Conservation (phyloP, 2,888 invertebrate species). For the Bombyx huttoni region DNA sequence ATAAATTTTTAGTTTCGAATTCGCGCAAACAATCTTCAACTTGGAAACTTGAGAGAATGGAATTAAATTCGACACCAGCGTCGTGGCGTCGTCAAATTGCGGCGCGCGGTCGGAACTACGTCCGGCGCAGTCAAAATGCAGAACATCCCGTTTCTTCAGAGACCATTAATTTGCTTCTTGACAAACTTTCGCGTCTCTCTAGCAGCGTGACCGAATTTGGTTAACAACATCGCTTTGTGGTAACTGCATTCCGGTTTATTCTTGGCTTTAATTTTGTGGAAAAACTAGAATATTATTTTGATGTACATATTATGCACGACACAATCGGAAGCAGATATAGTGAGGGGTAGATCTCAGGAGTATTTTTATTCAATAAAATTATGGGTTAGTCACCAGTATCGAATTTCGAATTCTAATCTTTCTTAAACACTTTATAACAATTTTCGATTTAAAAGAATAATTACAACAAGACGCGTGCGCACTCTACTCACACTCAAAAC, state of each 20-base stretch:
- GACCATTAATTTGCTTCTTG: constrained; percentile 42
- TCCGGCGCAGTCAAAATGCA: constrained; percentile 13
- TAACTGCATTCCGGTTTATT: constrained; percentile 1
- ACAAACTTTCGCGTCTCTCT: constrained; percentile 31
- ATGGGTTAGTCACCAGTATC: no score
- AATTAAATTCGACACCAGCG: constrained; percentile 17
- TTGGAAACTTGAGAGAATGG: background rate
- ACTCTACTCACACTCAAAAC: no score
- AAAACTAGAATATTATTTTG: background rate
- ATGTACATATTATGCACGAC: background rate
- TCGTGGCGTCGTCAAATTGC: constrained; percentile 22
- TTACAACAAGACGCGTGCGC: no score
- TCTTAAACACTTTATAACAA: no score
- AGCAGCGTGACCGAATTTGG: constrained; percentile 30
- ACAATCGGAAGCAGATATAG: no score
- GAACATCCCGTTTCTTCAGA: constrained; percentile 31
- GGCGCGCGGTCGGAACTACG: constrained; percentile 5
- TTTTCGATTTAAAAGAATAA: no score
- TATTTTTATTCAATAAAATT: no score
- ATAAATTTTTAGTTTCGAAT: background rate
- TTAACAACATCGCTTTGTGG: constrained; percentile 13
- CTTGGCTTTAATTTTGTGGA: background rate
- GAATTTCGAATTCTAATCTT: no score
- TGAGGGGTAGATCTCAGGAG: no score
- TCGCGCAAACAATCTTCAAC: background rate